These are phyloP conservation scores for Psittacara wagleri DNA, from an alignment of 2,113 vertebrate genomes.

Conservation along the genomic window DNA sequence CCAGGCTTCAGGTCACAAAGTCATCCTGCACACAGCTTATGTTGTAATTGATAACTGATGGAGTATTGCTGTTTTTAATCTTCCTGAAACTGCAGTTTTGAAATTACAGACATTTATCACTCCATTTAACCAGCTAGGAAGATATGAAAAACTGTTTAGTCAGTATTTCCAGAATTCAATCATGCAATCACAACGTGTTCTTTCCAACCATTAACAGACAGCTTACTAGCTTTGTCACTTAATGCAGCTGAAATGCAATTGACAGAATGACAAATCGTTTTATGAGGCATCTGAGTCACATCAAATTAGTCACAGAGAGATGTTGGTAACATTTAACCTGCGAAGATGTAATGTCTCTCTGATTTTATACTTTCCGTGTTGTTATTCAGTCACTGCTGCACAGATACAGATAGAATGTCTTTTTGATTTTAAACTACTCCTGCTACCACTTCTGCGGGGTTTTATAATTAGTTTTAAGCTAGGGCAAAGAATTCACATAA, in stretches of 20 bases:
- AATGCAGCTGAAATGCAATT: neutral
- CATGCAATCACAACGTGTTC: neutral
- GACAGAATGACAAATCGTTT: constrained; percentile 40
- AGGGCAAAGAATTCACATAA: neutral
- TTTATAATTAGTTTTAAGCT: neutral
- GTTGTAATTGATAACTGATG: neutral
- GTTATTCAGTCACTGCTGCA: neutral
- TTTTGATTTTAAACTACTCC: constrained; percentile 4
- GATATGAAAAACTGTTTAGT: constrained; percentile 19
- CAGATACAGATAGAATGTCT: constrained; percentile 6
- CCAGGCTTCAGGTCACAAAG: neutral
- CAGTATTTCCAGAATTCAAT: constrained; percentile 1
- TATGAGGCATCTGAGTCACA: neutral
- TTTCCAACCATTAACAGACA: neutral
- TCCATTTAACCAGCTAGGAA: neutral
- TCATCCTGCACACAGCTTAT: neutral
- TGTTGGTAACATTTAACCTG: constrained; percentile 20
- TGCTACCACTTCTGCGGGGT: neutral
- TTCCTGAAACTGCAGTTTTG: constrained; percentile 10
- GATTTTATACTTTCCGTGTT: neutral
- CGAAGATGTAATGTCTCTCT: constrained; percentile 52
- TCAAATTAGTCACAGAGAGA: constrained; percentile 24
- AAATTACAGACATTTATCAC: constrained; percentile 38
- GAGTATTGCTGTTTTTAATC: constrained; percentile 4
- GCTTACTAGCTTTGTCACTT: neutral